Conservation (phyloP, 2,113 vertebrate species). For the Alectura lathami region DNA sequence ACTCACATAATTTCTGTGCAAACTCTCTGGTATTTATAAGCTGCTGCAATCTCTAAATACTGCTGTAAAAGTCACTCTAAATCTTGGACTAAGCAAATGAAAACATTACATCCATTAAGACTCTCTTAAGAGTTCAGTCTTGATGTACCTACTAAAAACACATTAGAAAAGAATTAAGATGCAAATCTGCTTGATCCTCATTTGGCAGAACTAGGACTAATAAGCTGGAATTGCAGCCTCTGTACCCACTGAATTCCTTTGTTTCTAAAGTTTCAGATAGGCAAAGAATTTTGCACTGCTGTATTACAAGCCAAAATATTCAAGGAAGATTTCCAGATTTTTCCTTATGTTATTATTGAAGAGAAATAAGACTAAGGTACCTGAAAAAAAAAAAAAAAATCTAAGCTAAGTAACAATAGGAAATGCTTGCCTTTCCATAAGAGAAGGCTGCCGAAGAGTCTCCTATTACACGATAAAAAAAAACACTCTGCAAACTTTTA, state of each 20-base stretch:
- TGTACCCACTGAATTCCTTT: background rate
- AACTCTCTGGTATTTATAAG: background rate
- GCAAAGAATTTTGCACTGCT: background rate
- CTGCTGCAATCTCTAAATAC: background rate
- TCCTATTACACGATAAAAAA: background rate
- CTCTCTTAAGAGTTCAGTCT: background rate
- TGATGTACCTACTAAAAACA: background rate
- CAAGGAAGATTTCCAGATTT: background rate
- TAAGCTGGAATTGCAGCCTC: background rate
- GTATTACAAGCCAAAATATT: background rate
- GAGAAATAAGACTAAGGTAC: background rate
- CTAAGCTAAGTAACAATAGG: background rate
- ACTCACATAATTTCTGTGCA: background rate
- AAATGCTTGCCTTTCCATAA: background rate
- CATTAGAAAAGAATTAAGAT: background rate
- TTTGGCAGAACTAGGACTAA: background rate
- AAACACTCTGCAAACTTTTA: background rate
- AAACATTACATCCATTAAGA: background rate
- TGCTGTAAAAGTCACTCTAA: background rate
- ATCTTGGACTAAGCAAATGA: background rate
- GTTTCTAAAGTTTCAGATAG: background rate
- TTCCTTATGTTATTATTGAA: background rate
- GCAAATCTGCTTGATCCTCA: slow-evolving; percentile 30
- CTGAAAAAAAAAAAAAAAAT: background rate
- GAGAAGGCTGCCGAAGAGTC: background rate